Evolutionary conservation across 2,113 vertebrate species (phyloP).

Genomic region (Myiagra hebetior): DNA sequence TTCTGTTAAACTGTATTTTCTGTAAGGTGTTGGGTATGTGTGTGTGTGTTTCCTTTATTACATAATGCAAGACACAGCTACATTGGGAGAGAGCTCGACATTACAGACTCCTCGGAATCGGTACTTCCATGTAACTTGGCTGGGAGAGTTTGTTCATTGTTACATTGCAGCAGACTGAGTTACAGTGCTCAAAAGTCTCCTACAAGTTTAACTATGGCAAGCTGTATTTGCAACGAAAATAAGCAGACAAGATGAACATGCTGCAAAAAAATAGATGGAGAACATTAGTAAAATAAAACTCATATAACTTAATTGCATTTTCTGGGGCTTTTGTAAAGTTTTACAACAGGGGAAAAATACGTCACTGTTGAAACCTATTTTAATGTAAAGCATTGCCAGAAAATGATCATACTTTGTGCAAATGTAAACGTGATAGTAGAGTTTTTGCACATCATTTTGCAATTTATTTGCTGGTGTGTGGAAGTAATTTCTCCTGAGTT

Average conservation of each 20-base stretch:
- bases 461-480: background rate
- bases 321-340: background rate
- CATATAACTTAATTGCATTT: background rate
- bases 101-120: background rate
- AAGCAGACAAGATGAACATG: background rate
- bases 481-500: background rate
- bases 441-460: background rate
- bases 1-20: background rate
- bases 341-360: background rate
- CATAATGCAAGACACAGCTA: background rate
- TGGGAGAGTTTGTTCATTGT: slow-evolving; percentile 13
- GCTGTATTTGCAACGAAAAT: background rate
- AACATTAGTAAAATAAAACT: background rate
- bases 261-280: background rate
- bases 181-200: background rate
- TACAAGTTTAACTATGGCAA: background rate
- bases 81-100: background rate
- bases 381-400: background rate
- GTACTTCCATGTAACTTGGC: slow-evolving; percentile 5
- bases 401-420: background rate
- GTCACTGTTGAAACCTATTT: background rate
- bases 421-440: background rate
- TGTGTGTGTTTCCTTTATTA: background rate
- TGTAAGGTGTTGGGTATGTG: background rate
- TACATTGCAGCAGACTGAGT: background rate